Evolutionary conservation across 2,888 invertebrate genomes (phyloP).

Genomic region (Liodrosophila aerea): DNA sequence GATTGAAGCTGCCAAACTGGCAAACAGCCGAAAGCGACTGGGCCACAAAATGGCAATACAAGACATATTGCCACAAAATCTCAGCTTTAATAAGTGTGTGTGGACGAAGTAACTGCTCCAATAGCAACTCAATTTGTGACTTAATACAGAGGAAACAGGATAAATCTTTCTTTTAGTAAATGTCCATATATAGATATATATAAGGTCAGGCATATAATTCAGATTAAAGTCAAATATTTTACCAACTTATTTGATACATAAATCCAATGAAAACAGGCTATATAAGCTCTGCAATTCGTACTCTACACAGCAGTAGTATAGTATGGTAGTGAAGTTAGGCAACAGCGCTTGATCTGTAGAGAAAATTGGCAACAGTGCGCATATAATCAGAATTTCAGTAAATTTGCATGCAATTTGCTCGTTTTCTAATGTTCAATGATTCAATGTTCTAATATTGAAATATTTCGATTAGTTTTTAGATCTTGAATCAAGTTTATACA

Average conservation of each 20-base stretch:
- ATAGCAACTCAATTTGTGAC: conserved; percentile 33
- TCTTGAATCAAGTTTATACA: no score
- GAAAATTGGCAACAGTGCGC: not conserved
- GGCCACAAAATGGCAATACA: not conserved
- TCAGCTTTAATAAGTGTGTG: conserved; percentile 39
- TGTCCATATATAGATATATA: not conserved
- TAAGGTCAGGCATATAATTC: conserved; percentile 7
- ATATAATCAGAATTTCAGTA: not conserved
- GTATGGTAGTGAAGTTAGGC: conserved; percentile 7
- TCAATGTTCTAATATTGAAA: no score
- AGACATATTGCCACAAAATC: conserved; percentile 32
- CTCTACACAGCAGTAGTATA: no score
- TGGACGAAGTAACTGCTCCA: conserved; percentile 1
- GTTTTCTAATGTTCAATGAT: no score
- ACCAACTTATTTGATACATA: no score
- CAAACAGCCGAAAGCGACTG: conserved; percentile 24
- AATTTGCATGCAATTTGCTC: no score
- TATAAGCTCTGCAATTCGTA: no score
- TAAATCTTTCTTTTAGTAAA: not conserved
- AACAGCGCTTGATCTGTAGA: conserved; percentile 9
- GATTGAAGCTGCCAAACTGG: conserved; percentile 54
- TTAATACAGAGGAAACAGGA: not conserved
- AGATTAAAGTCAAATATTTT: not conserved
- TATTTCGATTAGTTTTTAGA: no score
- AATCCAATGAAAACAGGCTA: no score